Evolutionary conservation across 1,140 invertebrate species (phyloP).

Genomic region (Drosophila simulans): DNA sequence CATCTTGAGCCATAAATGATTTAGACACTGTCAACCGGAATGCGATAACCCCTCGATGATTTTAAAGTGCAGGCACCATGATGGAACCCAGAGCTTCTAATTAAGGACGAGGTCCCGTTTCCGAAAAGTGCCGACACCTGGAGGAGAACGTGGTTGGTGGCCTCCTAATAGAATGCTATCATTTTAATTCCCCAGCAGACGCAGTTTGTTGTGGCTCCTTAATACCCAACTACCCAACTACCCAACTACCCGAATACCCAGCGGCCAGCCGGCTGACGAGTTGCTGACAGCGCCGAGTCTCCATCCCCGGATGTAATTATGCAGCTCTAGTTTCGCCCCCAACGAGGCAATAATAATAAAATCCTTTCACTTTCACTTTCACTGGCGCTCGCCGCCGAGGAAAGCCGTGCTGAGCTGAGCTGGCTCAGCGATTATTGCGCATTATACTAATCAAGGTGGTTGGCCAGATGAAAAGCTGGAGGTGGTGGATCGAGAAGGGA

Average conservation of each 20-base stretch:
- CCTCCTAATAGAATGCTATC: slow-evolving; percentile 24
- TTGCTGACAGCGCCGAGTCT: slow-evolving; percentile 47
- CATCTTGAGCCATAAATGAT: no score
- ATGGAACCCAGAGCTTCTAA: no score
- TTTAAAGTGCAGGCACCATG: no score
- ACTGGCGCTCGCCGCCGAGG: slow-evolving; percentile 7
- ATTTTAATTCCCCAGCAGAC: slow-evolving; percentile 5
- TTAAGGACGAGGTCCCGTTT: background rate
- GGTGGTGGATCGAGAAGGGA: background rate
- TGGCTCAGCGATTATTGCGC: slow-evolving; percentile 58
- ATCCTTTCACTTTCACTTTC: slow-evolving; percentile 64
- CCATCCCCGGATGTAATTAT: slow-evolving; percentile 50
- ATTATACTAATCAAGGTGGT: slow-evolving; percentile 66
- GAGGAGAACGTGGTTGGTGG: background rate
- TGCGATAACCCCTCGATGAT: no score
- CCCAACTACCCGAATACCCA: no score
- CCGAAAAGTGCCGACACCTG: background rate
- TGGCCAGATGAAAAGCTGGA: slow-evolving; percentile 27
- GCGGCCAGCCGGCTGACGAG: slow-evolving; percentile 18
- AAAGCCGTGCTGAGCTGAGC: slow-evolving; percentile 20
- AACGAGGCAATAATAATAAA: slow-evolving; percentile 44
- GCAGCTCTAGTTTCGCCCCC: slow-evolving; percentile 28
- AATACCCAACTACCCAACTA: background rate
- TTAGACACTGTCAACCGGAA: no score
- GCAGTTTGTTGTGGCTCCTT: slow-evolving; percentile 19